These are phyloP conservation scores for Erethizon dorsatum DNA, from an alignment of 2,797 vertebrate species.

Conservation along the genomic window DNA sequence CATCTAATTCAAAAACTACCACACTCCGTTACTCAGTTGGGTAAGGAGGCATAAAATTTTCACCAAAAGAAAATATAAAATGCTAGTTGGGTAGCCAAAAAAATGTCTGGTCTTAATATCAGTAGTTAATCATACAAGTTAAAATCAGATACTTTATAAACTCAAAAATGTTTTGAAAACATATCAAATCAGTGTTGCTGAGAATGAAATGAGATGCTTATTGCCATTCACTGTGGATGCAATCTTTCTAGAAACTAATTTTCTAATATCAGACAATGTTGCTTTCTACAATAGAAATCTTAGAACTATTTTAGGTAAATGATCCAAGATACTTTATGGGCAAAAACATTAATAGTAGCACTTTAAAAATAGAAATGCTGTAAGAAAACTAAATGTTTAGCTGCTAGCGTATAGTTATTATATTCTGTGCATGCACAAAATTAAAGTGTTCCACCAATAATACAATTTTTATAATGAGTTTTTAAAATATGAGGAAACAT, in stretches of 20 bases:
- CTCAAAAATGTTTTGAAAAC: not conserved
- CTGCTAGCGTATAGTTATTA: not conserved
- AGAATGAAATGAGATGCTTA: not conserved
- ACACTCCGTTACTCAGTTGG: not conserved
- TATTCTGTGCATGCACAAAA: not conserved
- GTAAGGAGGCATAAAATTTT: not conserved
- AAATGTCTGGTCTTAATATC: not conserved
- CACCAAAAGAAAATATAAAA: not conserved
- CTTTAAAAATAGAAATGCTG: not conserved
- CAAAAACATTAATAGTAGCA: not conserved
- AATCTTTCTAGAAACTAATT: not conserved
- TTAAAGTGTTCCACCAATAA: not conserved
- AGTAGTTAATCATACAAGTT: slow-evolving; percentile 1
- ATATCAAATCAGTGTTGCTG: slow-evolving; percentile 21
- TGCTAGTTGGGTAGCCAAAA: not conserved
- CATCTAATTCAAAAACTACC: not conserved
- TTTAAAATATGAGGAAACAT: not conserved
- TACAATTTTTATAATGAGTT: not conserved
- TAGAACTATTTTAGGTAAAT: slow-evolving; percentile 32
- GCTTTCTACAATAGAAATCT: slow-evolving; percentile 21
- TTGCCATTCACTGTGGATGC: not conserved
- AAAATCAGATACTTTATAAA: not conserved
- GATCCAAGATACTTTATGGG: not conserved
- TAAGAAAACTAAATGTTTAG: slow-evolving; percentile 18
- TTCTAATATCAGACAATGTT: not conserved